phyloP scores from a whole-genome alignment of 2,888 invertebrate genomes.

The Thereva unica region DNA sequence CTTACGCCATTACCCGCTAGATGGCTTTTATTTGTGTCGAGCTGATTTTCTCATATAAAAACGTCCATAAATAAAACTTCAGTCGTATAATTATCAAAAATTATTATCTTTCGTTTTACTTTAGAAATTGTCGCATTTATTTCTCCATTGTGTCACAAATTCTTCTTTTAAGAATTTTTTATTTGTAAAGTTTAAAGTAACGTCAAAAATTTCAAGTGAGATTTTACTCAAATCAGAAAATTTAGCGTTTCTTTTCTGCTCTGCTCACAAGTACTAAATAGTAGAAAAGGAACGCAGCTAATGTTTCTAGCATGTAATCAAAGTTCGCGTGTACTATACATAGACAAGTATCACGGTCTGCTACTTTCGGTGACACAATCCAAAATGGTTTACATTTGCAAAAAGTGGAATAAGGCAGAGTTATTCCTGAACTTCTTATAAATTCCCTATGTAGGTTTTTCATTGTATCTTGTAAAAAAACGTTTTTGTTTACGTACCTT shows the following conservation, averaged over 20 bases:
- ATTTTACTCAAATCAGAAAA: too few relatives aligned
- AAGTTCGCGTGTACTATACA: constrained; percentile 8
- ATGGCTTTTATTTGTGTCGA: too few relatives aligned
- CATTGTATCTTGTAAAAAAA: neutral
- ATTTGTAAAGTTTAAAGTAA: too few relatives aligned
- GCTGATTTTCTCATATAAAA: too few relatives aligned
- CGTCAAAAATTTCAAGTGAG: too few relatives aligned
- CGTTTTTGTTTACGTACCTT: neutral
- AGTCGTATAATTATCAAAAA: too few relatives aligned
- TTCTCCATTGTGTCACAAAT: too few relatives aligned
- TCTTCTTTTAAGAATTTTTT: too few relatives aligned
- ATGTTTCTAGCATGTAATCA: neutral
- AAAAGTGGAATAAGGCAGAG: neutral
- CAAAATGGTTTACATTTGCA: constrained; percentile 7
- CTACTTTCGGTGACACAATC: constrained; percentile 1
- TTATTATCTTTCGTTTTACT: too few relatives aligned
- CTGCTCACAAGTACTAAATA: neutral
- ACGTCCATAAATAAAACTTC: too few relatives aligned
- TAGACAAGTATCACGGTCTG: constrained; percentile 9
- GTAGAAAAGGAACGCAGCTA: neutral
- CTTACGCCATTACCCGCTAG: too few relatives aligned
- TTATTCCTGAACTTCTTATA: neutral
- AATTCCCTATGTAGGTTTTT: constrained; percentile 3
- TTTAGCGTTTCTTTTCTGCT: neutral
- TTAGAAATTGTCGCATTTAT: too few relatives aligned